Conservation (phyloP, 2,888 invertebrate species). For the Ormyrus rosae region DNA sequence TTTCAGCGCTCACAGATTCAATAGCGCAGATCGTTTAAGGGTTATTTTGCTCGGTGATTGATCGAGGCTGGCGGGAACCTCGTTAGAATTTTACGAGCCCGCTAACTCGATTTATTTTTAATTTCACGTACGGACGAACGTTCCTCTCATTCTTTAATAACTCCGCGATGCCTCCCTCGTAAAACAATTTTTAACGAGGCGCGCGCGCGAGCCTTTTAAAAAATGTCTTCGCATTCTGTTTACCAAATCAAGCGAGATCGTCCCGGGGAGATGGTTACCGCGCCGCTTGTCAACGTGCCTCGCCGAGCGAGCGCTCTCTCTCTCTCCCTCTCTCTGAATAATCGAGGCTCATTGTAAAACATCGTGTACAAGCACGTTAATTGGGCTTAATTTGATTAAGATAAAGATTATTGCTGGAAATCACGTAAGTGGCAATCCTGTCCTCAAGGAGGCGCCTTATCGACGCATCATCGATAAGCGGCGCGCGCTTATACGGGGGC, state of each 20-base stretch:
- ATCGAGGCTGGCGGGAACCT: conserved; percentile 1
- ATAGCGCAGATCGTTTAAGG: conserved; percentile 30
- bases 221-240: no score
- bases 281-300: no score
- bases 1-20: background rate
- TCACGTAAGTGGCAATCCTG: conserved; percentile 54
- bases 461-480: conserved; percentile 56
- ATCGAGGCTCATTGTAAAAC: conserved; percentile 57
- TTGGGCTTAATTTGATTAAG: conserved; percentile 59
- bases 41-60: conserved; percentile 27
- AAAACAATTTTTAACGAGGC: no score
- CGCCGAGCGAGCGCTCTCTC: no score
- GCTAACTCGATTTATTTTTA: conserved; percentile 18
- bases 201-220: no score
- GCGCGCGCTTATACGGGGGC: background rate
- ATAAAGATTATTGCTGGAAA: conserved; percentile 55
- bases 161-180: no score
- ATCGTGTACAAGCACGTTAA: conserved; percentile 59
- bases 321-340: conserved; percentile 12
- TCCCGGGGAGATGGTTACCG: no score
- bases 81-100: conserved; percentile 24
- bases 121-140: no score
- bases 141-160: no score
- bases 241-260: no score
- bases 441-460: conserved; percentile 57